phyloP scores from a whole-genome alignment of 2,888 invertebrate genomes.

The Drosophila demipolita region DNA sequence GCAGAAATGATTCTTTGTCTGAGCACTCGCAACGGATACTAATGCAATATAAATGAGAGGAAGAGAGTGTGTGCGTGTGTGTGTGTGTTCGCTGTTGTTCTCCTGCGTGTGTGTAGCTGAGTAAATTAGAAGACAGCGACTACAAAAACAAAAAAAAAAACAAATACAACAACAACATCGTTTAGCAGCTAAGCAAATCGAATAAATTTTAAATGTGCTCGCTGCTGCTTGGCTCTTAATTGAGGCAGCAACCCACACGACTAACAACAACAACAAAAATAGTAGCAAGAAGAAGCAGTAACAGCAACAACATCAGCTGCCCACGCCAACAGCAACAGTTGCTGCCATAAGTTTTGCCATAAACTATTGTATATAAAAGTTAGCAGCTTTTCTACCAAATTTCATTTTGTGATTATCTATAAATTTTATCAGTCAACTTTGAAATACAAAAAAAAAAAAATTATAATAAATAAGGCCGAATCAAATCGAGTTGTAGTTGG shows the following conservation, averaged over 20 bases:
- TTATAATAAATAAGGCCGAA: background rate
- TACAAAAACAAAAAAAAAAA: conserved; percentile 20
- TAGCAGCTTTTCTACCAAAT: conserved; percentile 23
- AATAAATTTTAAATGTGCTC: conserved; percentile 64
- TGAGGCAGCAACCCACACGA: conserved; percentile 73
- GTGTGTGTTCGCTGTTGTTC: conserved; percentile 50
- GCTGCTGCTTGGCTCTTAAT: conserved; percentile 72
- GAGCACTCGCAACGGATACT: conserved; percentile 47
- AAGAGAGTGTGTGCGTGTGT: conserved; percentile 23
- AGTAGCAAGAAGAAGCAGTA: conserved; percentile 9
- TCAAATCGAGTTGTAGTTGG: background rate
- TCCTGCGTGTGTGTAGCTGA: conserved; percentile 40
- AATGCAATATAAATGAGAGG: conserved; percentile 25
- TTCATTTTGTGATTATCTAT: conserved; percentile 10
- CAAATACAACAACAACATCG: conserved; percentile 25
- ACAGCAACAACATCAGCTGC: conserved; percentile 38
- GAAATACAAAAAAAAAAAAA: background rate
- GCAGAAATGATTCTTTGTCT: conserved; percentile 40
- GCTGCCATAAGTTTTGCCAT: conserved; percentile 57
- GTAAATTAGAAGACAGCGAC: conserved; percentile 62
- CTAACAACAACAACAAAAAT: conserved; percentile 20
- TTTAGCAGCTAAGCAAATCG: conserved; percentile 67
- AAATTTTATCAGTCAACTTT: background rate
- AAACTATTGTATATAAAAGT: conserved; percentile 32
- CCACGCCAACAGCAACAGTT: conserved; percentile 66